phyloP scores from a whole-genome alignment of 92 coral and sea anemone genomes.

The Parazoanthus swiftii region DNA sequence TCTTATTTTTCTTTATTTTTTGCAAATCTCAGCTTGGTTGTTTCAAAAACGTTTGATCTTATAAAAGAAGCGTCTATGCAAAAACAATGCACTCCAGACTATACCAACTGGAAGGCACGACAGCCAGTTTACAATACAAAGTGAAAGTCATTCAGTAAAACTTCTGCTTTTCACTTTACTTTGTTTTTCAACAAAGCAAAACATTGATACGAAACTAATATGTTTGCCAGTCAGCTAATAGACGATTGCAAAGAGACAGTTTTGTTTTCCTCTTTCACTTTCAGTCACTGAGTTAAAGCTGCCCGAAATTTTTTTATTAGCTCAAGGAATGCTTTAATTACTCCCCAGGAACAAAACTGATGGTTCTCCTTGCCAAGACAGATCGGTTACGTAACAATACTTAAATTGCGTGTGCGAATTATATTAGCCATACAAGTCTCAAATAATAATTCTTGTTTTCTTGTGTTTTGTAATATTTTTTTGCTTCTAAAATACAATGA shows the following conservation, averaged over 20 bases:
- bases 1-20: too few relatives aligned
- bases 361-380: neutral
- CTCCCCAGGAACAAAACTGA: neutral
- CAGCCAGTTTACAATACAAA: neutral
- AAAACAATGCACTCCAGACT: neutral
- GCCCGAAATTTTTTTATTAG: neutral
- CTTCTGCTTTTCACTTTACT: neutral
- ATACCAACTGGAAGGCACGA: neutral
- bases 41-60: too few relatives aligned
- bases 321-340: neutral
- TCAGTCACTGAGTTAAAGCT: neutral
- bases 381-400: neutral
- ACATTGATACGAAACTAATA: conserved; percentile 1
- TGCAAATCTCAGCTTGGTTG: too few relatives aligned
- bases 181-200: neutral
- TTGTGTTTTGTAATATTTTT: too few relatives aligned
- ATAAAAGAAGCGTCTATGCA: too few relatives aligned
- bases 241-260: neutral
- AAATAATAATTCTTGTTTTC: too few relatives aligned
- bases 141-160: neutral
- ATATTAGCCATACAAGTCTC: neutral
- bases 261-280: conserved; percentile 5
- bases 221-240: conserved; percentile 5
- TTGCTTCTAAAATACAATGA: too few relatives aligned
- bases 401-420: neutral